Percentiles rank a stretch among this genome's conserved stretches.
Evolutionary conservation across 2,113 vertebrate species (phyloP).

Genomic region (Mesitornis unicolor): DNA sequence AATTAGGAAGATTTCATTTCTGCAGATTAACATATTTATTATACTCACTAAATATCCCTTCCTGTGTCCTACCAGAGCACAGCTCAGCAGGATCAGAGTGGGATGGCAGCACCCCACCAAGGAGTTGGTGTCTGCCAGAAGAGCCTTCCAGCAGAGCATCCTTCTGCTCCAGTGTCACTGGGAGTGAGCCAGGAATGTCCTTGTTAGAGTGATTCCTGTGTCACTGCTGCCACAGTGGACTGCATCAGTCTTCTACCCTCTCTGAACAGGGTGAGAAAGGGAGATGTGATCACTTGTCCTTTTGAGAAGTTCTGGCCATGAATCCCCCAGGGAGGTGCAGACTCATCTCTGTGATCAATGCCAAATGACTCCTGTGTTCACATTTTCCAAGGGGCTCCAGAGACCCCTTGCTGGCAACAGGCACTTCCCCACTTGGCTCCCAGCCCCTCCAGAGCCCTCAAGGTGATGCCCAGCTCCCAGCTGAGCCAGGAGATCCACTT

Average conservation of each 20-base stretch:
- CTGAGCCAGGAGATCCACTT: neutral
- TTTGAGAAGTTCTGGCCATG: neutral
- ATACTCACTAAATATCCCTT: neutral
- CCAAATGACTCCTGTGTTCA: neutral
- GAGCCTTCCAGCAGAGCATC: neutral
- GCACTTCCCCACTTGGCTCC: neutral
- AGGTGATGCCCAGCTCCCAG: neutral
- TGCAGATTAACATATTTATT: slow-evolving; percentile 28
- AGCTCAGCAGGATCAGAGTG: neutral
- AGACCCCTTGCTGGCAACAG: neutral
- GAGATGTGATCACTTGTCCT: neutral
- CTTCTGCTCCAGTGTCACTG: neutral
- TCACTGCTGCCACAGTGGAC: neutral
- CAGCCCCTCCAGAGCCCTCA: neutral
- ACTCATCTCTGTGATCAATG: neutral
- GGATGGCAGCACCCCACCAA: neutral
- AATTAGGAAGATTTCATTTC: slow-evolving; percentile 13
- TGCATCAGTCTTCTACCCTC: neutral
- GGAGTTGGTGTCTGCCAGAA: neutral
- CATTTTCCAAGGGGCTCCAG: neutral
- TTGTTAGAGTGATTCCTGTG: neutral
- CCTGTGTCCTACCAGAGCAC: neutral
- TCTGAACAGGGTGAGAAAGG: neutral
- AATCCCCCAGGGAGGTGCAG: neutral
- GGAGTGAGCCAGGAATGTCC: neutral